Base-by-base conservation (phyloP, 2,888 invertebrate genomes). In the Andrena hattorfiana region DNA sequence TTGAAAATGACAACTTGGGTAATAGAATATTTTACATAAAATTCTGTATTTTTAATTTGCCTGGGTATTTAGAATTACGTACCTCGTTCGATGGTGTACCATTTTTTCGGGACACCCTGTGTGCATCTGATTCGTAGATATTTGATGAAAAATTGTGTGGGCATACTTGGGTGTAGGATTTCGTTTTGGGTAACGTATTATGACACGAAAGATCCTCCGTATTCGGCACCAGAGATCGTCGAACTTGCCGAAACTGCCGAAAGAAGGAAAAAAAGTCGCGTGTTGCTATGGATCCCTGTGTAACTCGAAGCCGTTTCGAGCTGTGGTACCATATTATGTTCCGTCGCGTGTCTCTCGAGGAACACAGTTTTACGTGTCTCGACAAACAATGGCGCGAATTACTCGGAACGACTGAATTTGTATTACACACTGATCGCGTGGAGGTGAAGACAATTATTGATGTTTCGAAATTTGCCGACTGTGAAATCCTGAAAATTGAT, bases 311-410 rank as follows among this genome's bases (percentile, higher is more conserved):
- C 77, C 56, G 48, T 56, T 79, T 68, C 54, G 23, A 23, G 35
- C 7, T 32, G 56, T 54, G 56, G 16, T 62, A 77, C 54, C 63
- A 35, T 77, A 77, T 79, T 79, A 49, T 79, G 28, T 77, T 79
- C 63, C 69, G 64, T 77, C 68, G 32, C 63, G 77, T 32, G 68
- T 54, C 23, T 30, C 59, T 8, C 48, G 20, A 16, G 32, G 10
- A 28, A 8, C 23, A 49, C 20, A 54, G 20, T 42, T 77, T 79
- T 64, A 28, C 16, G 26, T 56, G 35, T 62, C 26, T 32, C 26
- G 49, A n/a, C 16, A 68, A 51, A 62, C 28, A 8, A 23, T 66
- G 66, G 16, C 42, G 42, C 4, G 42, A 16, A 42, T 42, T 42
- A 16, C 42, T 42, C 4, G 16, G 42, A 42, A 42, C 16, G 42